Percentiles rank a stretch among this genome's conserved stretches.
These are phyloP conservation scores for Actinia equina DNA, from an alignment of 64 coral and sea anemone genomes.

Conservation along the genomic window DNA sequence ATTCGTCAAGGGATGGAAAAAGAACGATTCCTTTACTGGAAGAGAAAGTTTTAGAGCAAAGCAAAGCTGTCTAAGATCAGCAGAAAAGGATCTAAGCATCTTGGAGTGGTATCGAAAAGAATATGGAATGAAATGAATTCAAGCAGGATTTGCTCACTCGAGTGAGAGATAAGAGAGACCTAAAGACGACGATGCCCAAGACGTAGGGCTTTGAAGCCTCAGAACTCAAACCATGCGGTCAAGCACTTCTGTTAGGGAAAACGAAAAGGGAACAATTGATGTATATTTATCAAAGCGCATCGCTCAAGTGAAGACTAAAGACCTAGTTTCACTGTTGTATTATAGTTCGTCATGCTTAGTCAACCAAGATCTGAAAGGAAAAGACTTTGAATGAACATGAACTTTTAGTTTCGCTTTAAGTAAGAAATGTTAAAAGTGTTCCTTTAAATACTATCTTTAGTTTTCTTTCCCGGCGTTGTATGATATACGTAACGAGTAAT, in stretches of 20 bases:
- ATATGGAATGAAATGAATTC: slow-evolving; percentile 6
- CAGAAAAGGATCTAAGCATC: slow-evolving; percentile 3
- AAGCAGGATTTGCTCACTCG: not conserved
- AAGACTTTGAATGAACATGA: not conserved
- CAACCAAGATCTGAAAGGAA: not conserved
- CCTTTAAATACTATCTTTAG: not conserved
- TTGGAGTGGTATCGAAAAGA: slow-evolving; percentile 17
- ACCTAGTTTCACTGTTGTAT: too few relatives aligned
- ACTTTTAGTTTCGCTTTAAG: not conserved
- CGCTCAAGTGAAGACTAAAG: too few relatives aligned
- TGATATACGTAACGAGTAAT: not conserved
- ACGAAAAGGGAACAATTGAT: not conserved
- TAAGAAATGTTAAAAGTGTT: not conserved
- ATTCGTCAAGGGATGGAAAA: not conserved
- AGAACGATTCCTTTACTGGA: not conserved
- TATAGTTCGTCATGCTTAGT: not conserved
- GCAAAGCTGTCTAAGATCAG: not conserved
- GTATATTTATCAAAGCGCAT: not conserved
- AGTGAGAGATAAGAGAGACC: not conserved
- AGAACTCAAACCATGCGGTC: too few relatives aligned
- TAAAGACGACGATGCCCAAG: not conserved
- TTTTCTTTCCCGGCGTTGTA: too few relatives aligned
- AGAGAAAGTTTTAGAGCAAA: not conserved
- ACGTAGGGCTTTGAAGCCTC: too few relatives aligned
- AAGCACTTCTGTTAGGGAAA: too few relatives aligned